These are phyloP conservation scores for Yponomeuta evonymella DNA, from an alignment of 2,888 invertebrate genomes.

Conservation along the genomic window DNA sequence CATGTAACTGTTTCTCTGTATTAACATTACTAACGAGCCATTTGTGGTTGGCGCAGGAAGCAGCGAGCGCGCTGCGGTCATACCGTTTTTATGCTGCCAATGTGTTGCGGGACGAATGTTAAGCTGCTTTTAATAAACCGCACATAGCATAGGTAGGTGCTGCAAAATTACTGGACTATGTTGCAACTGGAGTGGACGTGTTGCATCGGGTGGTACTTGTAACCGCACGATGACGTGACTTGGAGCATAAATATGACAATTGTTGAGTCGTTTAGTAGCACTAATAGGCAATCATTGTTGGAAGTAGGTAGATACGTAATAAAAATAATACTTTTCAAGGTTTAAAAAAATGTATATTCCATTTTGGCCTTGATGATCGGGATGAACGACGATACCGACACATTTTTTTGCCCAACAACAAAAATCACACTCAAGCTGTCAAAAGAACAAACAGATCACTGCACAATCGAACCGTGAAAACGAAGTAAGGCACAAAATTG, in stretches of 20 bases:
- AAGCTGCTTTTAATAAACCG: slow-evolving; percentile 37
- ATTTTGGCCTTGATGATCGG: not conserved
- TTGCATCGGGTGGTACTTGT: not conserved
- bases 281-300: not conserved
- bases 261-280: not conserved
- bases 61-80: slow-evolving; percentile 52
- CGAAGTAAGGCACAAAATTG: slow-evolving; percentile 32
- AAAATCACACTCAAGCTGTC: slow-evolving; percentile 3
- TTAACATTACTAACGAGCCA: slow-evolving; percentile 53
- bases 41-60: slow-evolving; percentile 67
- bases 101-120: slow-evolving; percentile 33
- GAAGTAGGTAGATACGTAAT: not conserved
- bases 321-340: not conserved
- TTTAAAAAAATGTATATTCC: not conserved
- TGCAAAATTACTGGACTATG: slow-evolving; percentile 28
- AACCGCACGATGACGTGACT: slow-evolving; percentile 10
- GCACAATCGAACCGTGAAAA: slow-evolving; percentile 26
- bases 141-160: slow-evolving; percentile 22
- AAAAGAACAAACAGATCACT: slow-evolving; percentile 14
- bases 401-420: not conserved
- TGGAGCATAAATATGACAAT: not conserved
- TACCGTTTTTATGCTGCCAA: slow-evolving; percentile 44
- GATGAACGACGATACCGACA: not conserved
- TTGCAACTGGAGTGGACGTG: slow-evolving; percentile 2
- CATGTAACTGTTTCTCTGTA: slow-evolving; percentile 43